Evolutionary conservation across 2,888 invertebrate species (phyloP), one percentile per base, ranked within the genome.

Genomic region (Eupithecia subumbrata): DNA sequence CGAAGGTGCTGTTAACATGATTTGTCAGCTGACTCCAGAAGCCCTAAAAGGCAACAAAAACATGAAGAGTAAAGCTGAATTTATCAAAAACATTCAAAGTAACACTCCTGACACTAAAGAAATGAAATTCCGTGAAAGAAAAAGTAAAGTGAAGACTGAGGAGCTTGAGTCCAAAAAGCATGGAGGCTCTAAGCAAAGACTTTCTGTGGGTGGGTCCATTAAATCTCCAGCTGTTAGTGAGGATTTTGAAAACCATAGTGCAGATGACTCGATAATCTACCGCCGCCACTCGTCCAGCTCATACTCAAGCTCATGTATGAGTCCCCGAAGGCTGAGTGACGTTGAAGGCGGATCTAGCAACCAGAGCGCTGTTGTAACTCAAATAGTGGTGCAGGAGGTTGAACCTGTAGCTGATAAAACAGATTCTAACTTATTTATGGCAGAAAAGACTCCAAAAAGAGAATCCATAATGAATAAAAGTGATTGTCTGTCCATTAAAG

Each of bases 1-100:
- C 87, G 98, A 98, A 87, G 98, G 98, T 1, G 98, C 98, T 5
- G 97, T 97, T 2, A 98, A 98, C 89, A 97, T 98, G 96, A 94
- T 98, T 64, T 97, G 97, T 85, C 97, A 97, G 34, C 95, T 98
- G 1, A 97, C 97, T 83, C 92, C 94, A 66, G 95, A 95, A 84
- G 94, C 94, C 63, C 90, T 91, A 25, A 94, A 94, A 80, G 95
- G 95, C 14, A 94, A 90, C 81, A 94, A 93, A 83, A 95, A 95
- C 82, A 91, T 95, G 84, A 91, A 91, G 81, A 93, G 95, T 43
- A 95, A 95, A 90, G 95, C 96, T 34, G 96, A 96, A 83, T 92
- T 96, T 78, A 96, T 96, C 1, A 96, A 96, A 83, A 96, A 96
- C 84, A 88, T 96, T 79, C 94, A 96, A 82, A 95, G 93, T 81